Evolutionary conservation across 2,113 vertebrate genomes (phyloP).

Genomic region (Apodemus speciosus): DNA sequence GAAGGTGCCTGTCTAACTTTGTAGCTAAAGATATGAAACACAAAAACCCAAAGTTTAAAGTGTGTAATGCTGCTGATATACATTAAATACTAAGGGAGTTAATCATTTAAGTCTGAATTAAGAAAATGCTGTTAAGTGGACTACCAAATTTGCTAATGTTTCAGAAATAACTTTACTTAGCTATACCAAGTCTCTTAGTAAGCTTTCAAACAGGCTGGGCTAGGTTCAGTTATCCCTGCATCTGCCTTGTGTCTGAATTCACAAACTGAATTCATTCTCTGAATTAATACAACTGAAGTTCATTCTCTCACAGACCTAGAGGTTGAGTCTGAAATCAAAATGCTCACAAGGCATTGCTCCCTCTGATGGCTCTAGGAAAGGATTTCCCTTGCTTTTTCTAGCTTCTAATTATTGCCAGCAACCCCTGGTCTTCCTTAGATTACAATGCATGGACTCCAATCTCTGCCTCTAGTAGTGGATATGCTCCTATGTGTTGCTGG

Average conservation of each 20-base stretch:
- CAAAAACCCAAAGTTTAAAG: slow-evolving; percentile 24
- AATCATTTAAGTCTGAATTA: slow-evolving; percentile 8
- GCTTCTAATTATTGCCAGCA: neutral
- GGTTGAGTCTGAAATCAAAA: neutral
- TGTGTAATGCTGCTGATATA: neutral
- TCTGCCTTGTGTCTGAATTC: slow-evolving; percentile 5
- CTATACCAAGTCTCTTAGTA: neutral
- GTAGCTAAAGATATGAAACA: neutral
- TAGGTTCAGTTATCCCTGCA: neutral
- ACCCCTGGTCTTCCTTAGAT: neutral
- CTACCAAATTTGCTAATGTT: neutral
- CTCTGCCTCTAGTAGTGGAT: neutral
- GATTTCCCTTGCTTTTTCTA: neutral
- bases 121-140: slow-evolving; percentile 22
- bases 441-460: neutral
- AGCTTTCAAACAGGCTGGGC: neutral
- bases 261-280: neutral
- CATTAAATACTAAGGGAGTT: slow-evolving; percentile 19
- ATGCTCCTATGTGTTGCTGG: neutral
- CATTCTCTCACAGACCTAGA: neutral
- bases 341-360: too few relatives aligned
- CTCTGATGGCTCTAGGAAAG: neutral
- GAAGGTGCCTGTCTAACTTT: neutral
- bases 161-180: slow-evolving; percentile 14
- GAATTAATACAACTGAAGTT: neutral